Conservation (phyloP, 2,888 invertebrate genomes). For the Calameuta pallipes region DNA sequence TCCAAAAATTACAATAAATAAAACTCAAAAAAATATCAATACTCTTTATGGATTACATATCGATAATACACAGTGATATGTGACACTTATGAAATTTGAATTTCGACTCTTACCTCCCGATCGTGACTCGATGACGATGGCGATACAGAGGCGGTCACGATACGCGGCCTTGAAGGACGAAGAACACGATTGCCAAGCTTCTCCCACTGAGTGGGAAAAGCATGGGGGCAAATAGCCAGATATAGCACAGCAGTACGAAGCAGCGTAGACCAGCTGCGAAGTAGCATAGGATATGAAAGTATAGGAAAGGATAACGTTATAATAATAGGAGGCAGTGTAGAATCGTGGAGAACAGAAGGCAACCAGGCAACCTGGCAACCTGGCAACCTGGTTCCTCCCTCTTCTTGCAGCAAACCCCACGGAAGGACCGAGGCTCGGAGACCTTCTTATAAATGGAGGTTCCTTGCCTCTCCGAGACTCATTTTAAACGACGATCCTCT, state of each 20-base stretch:
- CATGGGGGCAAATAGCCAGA: not conserved
- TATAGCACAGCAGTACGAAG: not conserved
- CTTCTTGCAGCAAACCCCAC: constrained; percentile 27
- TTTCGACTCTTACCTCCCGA: not conserved
- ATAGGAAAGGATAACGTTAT: not conserved
- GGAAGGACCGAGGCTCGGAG: constrained; percentile 59
- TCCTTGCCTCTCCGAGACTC: constrained; percentile 44
- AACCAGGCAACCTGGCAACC: not conserved
- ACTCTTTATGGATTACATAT: not conserved
- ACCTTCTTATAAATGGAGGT: constrained; percentile 64
- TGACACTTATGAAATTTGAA: not conserved
- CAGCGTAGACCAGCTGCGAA: not conserved
- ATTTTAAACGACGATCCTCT: constrained; percentile 57
- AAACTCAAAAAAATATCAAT: not conserved
- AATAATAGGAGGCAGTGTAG: not conserved
- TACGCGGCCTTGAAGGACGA: constrained; percentile 46
- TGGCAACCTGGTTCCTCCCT: constrained; percentile 24
- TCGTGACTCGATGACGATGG: not conserved
- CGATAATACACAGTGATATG: not conserved
- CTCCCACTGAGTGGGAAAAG: not conserved
- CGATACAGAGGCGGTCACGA: not conserved
- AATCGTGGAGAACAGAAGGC: not conserved
- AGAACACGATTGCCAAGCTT: constrained; percentile 43
- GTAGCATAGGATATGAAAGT: not conserved
- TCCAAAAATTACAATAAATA: not conserved